Evolutionary conservation across 1,140 invertebrate genomes (phyloP), one percentile per base, ranked within the genome.

Genomic region (Eupeodes corollae): DNA sequence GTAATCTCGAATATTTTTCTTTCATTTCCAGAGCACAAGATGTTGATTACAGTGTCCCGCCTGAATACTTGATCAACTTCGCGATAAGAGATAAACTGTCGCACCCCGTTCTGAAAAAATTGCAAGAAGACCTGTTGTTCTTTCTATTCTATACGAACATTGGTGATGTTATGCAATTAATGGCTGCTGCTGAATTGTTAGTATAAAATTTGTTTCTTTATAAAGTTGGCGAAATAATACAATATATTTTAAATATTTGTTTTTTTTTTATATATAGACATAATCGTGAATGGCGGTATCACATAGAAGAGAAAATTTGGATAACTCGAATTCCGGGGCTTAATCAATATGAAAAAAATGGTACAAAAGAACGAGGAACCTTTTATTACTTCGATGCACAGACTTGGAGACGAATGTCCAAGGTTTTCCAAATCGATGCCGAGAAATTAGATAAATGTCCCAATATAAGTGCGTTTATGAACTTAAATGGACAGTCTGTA

Each of bases 71-170:
- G 67, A 97, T 98, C 60, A 98, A 97, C 67, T 77, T 83, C 56
- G 77, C 84, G 54, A 89, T 91, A 71, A 82, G 86, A 75, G 88
- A 91, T 74, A 91, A 98, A 75, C 75, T 99, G 66, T 90, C 94
- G 49, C 87, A 89, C 57, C 79, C 98, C 62, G 91, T 95, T 76
- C 75, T 98, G 64, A 91, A 86, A 74, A 83, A 93, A 73, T 96
- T 98, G 74, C 93, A 95, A 70, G 96, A 99, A 73, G 96, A 99
- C 76, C 78, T 98, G 59, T 78, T 99, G 55, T 99, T 99, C 79
- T 99, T 94, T 75, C 81, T 99, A 71, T 99, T 98, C 78, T 99
- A 99, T 73, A 97, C 93, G 73, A 97, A 93, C 75, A 88, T 93
- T 59, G 92, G 93, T 58, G 96, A 99, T 78, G 83, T 94, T 52